Conservation (phyloP, 92 coral and sea anemone genomes). For the Phenganax stokvisi region DNA sequence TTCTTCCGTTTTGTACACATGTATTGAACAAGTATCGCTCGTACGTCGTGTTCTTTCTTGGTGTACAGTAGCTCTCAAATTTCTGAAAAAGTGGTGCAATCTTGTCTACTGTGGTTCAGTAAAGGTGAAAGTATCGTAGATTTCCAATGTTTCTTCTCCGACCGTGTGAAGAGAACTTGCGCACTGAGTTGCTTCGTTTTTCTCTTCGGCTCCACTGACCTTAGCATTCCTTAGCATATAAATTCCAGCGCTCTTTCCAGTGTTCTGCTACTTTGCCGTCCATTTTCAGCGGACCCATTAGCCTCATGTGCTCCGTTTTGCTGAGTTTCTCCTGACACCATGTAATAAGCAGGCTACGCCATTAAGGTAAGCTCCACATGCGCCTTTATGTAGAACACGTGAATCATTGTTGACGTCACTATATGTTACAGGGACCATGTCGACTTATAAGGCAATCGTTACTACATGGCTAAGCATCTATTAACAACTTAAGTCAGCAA, state of each 20-base stretch:
- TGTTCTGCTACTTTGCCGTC: neutral
- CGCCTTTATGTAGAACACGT: too few species aligned
- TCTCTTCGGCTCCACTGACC: too few species aligned
- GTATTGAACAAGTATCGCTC: conserved; percentile 44
- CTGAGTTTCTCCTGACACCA: too few species aligned
- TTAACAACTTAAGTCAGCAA: too few species aligned
- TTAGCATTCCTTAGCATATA: too few species aligned
- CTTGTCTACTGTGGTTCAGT: conserved; percentile 27
- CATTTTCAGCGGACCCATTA: neutral
- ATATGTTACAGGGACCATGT: too few species aligned
- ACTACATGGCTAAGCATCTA: too few species aligned
- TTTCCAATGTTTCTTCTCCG: conserved; percentile 42
- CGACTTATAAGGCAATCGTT: too few species aligned
- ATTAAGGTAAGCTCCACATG: too few species aligned
- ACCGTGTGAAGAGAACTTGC: conserved; percentile 39
- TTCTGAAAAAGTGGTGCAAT: conserved; percentile 35
- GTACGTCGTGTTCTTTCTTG: conserved; percentile 45
- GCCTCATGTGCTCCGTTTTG: neutral
- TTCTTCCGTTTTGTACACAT: conserved; percentile 34
- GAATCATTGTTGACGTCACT: too few species aligned
- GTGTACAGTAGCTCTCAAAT: conserved; percentile 47
- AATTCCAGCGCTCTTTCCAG: neutral
- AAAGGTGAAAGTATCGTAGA: conserved; percentile 48
- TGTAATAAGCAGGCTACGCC: too few species aligned
- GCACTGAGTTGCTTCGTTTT: conserved; percentile 35